Base-by-base conservation (phyloP, 2,888 invertebrate genomes). In the Morpho deidamia region DNA sequence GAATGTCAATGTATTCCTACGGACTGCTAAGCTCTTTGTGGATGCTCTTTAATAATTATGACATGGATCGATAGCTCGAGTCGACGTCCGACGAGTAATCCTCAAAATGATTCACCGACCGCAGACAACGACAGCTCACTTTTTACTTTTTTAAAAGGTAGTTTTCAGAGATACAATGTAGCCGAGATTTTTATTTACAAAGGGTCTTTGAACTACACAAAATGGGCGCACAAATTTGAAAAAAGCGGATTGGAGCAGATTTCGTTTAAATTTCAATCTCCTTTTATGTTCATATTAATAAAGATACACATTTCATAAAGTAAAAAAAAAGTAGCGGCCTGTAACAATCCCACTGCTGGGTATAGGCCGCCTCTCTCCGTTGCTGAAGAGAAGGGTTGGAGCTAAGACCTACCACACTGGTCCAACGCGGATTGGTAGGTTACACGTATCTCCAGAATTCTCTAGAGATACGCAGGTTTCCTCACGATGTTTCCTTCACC, bases 31-130 rank as follows among this genome's bases (percentile, higher is more conserved):
- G 56, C 51, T 44, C 47, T 61, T 65, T 61, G 57, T 60, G 54
- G 50, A 52, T 49, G 62, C 63, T 68, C 65, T 70, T 72, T 68
- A 73, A 72, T 72, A 72, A 73, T 74, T 70, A 69, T 66, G 67
- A 61, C 56, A 14, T 61, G 68, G 56, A 64, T 74, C 74, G 69
- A 75, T 75, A 56, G 11, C 55, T 46, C 53, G 55, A 58, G 51
- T 47, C 54, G 44, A 44, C 66, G 66, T 66, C 65, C 68, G 62
- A 56, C 52, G 55, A 56, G 58, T 60, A 58, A 54, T 56, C 60
- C 57, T 62, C 63, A 63, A 63, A 66, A 67, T 63, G 62, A 65
- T 68, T 66, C 61, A 59, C 43, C 51, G 44, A 53, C 59, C 55
- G 48, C 61, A 61, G 59, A 57, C 60, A 55, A 51, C 40, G 59